Base-by-base conservation (phyloP, 2,113 vertebrate genomes). In the Cyphomyrus discorhynchus region DNA sequence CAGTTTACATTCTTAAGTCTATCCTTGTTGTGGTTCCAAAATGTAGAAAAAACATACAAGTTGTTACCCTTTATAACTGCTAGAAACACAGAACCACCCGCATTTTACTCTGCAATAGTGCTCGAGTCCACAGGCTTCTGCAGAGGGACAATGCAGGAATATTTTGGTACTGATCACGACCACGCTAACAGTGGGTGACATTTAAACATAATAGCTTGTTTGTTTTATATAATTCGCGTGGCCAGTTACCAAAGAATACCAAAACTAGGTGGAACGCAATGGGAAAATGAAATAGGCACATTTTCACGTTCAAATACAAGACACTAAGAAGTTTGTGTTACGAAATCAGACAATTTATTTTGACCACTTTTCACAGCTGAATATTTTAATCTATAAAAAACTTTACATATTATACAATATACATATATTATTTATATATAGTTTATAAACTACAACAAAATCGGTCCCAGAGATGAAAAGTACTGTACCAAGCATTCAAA, bases 381-480 rank as follows among this genome's bases (percentile, higher is more conserved):
- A 89, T 89, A 97, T 95, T 96, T 96, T 96, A 97, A 96, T 96
- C 96, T 89, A 90, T 89, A 62, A 87, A 82, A 88, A 87, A 62
- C 50, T 53, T 88, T 91, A 89, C 88, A 89, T 77, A 82, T 89
- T 82, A 53, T 89, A 86, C 35, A 90, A 88, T 80, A 90, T 89
- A 53, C 49, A 87, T 87, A 87, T 53, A 87, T 87, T 87, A 91
- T 94, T 95, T 70, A 88, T 89, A 89, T 89, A 89, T 89, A 82
- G 88, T 83, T 82, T 94, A 95, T 80, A 42, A 94, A 96, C 96
- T 96, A 97, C 95, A 94, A 96, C 70, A 89, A 94, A 97, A 96
- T 96, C 96, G 95, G 96, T 97, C 96, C 96, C 96, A 96, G 95
- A 95, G 95, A 97, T 97, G 96, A 96, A 97, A 97, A 97, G 97